Evolutionary conservation across 2,888 invertebrate species (phyloP), one percentile per base, ranked within the genome.

Genomic region (Cosmorhoe ocellata): DNA sequence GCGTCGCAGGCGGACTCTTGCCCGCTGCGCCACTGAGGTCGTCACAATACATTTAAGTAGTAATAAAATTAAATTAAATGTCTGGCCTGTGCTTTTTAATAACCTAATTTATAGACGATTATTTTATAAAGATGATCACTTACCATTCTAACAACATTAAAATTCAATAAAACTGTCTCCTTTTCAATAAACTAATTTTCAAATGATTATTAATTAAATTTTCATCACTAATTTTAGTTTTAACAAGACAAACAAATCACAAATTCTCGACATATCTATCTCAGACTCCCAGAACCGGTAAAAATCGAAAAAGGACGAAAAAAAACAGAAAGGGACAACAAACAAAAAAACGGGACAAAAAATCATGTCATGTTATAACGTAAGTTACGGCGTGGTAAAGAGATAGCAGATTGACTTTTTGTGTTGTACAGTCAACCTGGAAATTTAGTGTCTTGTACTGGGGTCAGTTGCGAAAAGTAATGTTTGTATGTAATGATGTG

Each of bases 381-480:
- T 59, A 64, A 67, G 58, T 66, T 68, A 66, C 64, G 66, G 58
- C 50, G 61, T 45, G 52, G 49, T 56, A 45, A 57, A 12, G 18
- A 56, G 64, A 66, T 61, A 67, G 64, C 64, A 61, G 62, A 67
- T 66, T 64, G 64, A 62, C 59, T 69, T 61, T 61, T 59, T 56
- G 50, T 56, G 54, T 51, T 33, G 60, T 61, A 65, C 61, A 58
- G 50, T 58, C 58, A 32, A 27, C 48, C 2, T 1, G 3, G 24
- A 13, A 32, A 42, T 42, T 52, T 51, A 31, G 45, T 51, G n/a
- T 41, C 24, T 48, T 30, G 7, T 18, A 18, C 18, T 31, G 11
- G 14, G 22, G 24, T 28, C 34, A 14, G 32, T 12, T 27, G 13
- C 37, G n/a, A 9, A 48, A 46, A 24, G 37, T 37, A 38, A n/a